phyloP scores from a whole-genome alignment of 1,140 invertebrate species.

The Apis dorsata region DNA sequence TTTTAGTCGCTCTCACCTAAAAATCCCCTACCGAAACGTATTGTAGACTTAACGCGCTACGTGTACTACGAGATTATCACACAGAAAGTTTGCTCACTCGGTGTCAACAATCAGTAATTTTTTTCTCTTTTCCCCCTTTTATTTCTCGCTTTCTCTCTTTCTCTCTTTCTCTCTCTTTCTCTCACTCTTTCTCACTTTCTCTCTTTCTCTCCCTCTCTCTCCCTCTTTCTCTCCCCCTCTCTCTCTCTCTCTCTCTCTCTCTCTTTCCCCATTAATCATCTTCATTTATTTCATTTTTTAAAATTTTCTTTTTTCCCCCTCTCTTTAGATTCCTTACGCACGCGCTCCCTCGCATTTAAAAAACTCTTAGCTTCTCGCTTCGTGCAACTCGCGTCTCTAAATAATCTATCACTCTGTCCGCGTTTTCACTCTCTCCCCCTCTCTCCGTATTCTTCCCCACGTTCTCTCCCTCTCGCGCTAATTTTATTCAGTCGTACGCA shows the following conservation, averaged over 20 bases:
- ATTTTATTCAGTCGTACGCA: constrained; percentile 24
- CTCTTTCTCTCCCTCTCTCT: constrained; percentile 50
- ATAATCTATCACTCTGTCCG: constrained; percentile 20
- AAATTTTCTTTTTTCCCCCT: constrained; percentile 44
- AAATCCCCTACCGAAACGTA: constrained; percentile 62
- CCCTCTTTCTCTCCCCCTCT: constrained; percentile 47
- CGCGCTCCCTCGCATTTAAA: constrained; percentile 67
- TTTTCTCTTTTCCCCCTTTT: constrained; percentile 52
- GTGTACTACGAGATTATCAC: constrained; percentile 78
- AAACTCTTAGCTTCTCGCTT: constrained; percentile 67
- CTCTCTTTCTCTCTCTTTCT: background rate
- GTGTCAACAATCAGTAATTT: constrained; percentile 77
- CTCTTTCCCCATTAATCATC: constrained; percentile 52
- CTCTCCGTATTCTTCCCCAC: constrained; percentile 29
- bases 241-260: constrained; percentile 40
- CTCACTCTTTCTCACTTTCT: constrained; percentile 30
- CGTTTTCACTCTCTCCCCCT: constrained; percentile 54
- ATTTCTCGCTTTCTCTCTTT: constrained; percentile 47
- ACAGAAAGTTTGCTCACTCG: constrained; percentile 77
- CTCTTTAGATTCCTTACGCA: constrained; percentile 54
- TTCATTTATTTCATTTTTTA: constrained; percentile 48
- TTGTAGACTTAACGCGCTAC: constrained; percentile 67
- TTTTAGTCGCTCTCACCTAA: constrained; percentile 58
- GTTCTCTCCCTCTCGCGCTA: constrained; percentile 11
- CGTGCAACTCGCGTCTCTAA: constrained; percentile 3